A percentile compares a stretch with the other conserved stretches of the same genome.
phyloP scores from a whole-genome alignment of 2,888 invertebrate species.

The Caenorhabditis sulstoni region DNA sequence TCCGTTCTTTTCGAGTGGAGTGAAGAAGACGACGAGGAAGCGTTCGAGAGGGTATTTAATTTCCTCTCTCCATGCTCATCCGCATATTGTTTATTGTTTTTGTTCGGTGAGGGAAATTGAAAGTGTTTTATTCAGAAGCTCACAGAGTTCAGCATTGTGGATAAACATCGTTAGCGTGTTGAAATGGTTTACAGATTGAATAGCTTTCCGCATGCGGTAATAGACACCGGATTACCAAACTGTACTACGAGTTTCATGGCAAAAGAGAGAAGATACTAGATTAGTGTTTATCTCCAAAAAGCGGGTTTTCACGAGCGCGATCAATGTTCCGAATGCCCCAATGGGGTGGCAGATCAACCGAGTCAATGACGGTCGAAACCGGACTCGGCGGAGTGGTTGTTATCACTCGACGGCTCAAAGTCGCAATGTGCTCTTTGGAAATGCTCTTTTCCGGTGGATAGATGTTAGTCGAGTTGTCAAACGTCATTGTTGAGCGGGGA shows the following conservation, averaged over 20 bases:
- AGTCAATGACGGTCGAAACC: slow-evolving; percentile 57
- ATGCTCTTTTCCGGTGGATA: slow-evolving; percentile 53
- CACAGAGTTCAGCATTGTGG: too few relatives aligned
- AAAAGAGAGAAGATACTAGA: neutral
- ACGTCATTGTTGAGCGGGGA: slow-evolving; percentile 29
- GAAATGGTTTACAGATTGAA: slow-evolving; percentile 24
- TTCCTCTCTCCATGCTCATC: slow-evolving; percentile 29
- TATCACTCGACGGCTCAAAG: slow-evolving; percentile 55
- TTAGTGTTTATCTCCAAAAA: slow-evolving; percentile 15
- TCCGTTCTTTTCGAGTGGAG: slow-evolving; percentile 10
- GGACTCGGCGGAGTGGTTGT: slow-evolving; percentile 57
- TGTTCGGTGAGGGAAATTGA: slow-evolving; percentile 17
- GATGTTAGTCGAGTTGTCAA: slow-evolving; percentile 48
- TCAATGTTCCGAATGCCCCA: slow-evolving; percentile 53
- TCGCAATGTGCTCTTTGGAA: slow-evolving; percentile 54
- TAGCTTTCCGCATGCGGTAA: slow-evolving; percentile 9
- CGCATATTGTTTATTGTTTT: slow-evolving; percentile 36
- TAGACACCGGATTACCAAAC: slow-evolving; percentile 44
- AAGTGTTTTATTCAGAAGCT: slow-evolving; percentile 12
- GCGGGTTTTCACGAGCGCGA: slow-evolving; percentile 42
- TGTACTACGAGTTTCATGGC: slow-evolving; percentile 9
- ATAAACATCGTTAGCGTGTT: slow-evolving; percentile 25
- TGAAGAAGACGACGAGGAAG: neutral
- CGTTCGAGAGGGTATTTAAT: slow-evolving; percentile 28
- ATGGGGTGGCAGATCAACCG: slow-evolving; percentile 52